These are phyloP conservation scores for Baryphthengus martii DNA, from an alignment of 2,113 vertebrate species.

Conservation along the genomic window DNA sequence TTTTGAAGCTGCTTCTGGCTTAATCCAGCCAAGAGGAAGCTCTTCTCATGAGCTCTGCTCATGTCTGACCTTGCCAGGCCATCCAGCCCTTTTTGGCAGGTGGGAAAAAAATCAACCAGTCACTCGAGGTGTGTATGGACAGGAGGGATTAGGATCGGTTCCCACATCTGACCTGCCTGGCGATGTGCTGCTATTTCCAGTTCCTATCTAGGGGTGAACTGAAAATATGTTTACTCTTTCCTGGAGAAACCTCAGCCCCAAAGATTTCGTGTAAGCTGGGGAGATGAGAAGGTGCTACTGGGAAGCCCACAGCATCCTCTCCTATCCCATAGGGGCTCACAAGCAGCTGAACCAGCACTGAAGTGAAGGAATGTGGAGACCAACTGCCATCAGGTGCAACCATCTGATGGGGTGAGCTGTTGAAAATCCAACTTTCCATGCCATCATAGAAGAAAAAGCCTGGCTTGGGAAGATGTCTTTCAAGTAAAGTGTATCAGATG, in stretches of 20 bases:
- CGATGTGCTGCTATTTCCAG: not conserved
- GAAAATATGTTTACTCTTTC: not conserved
- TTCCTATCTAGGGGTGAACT: not conserved
- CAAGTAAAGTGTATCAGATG: not conserved
- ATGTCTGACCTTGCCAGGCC: not conserved
- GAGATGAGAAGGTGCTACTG: not conserved
- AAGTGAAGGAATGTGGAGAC: not conserved
- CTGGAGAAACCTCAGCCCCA: not conserved
- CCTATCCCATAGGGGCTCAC: accelerated
- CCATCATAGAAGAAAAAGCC: accelerated
- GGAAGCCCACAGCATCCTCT: not conserved
- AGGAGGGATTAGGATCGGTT: not conserved
- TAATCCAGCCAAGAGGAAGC: not conserved
- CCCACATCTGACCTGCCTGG: not conserved
- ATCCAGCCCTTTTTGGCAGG: not conserved
- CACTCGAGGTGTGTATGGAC: not conserved
- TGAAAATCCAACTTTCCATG: not conserved
- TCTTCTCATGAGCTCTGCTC: not conserved
- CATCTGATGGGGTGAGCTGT: not conserved
- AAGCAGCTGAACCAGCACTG: not conserved
- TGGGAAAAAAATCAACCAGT: not conserved
- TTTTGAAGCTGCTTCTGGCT: not conserved
- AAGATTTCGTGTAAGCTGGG: not conserved
- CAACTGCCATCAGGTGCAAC: not conserved
- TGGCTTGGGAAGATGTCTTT: not conserved